These are phyloP conservation scores for Scartelaos histophorus DNA, from an alignment of 2,113 vertebrate species.

Conservation along the genomic window DNA sequence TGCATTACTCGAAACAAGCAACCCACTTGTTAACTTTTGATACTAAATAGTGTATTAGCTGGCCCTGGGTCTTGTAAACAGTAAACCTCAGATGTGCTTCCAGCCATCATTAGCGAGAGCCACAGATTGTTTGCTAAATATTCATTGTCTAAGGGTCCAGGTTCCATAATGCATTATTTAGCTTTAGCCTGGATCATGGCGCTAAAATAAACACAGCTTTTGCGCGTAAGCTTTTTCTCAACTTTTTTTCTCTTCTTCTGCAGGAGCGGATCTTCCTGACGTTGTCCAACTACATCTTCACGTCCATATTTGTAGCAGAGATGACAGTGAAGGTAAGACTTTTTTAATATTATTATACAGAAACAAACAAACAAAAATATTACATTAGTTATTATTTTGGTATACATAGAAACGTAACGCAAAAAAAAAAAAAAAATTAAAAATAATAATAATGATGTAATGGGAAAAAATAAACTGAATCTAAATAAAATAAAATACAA, in stretches of 20 bases:
- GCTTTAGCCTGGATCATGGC: constrained; percentile 3
- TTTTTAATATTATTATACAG: too few species aligned
- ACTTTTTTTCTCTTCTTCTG: constrained; percentile 20
- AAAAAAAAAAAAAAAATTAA: too few species aligned
- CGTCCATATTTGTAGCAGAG: constrained; percentile 93
- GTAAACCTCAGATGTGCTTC: constrained; percentile 35
- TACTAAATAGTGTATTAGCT: constrained; percentile 5
- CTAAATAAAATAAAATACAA: too few species aligned
- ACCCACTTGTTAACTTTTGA: neutral
- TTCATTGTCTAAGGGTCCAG: constrained; percentile 20
- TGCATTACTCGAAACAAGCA: neutral
- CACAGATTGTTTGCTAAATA: constrained; percentile 18
- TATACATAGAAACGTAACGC: too few species aligned
- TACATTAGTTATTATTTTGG: too few species aligned
- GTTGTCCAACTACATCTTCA: constrained; percentile 97
- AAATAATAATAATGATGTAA: too few species aligned
- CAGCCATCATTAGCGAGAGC: constrained; percentile 42
- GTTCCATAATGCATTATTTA: constrained; percentile 51
- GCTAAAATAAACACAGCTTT: constrained; percentile 19
- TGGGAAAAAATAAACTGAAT: too few species aligned
- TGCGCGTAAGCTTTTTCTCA: neutral
- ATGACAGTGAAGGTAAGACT: constrained; percentile 94
- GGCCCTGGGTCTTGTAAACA: constrained; percentile 28
- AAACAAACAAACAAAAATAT: too few species aligned
- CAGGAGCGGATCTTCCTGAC: constrained; percentile 96